phyloP scores from a whole-genome alignment of 2,888 invertebrate species.

The Parnassius glacialis region DNA sequence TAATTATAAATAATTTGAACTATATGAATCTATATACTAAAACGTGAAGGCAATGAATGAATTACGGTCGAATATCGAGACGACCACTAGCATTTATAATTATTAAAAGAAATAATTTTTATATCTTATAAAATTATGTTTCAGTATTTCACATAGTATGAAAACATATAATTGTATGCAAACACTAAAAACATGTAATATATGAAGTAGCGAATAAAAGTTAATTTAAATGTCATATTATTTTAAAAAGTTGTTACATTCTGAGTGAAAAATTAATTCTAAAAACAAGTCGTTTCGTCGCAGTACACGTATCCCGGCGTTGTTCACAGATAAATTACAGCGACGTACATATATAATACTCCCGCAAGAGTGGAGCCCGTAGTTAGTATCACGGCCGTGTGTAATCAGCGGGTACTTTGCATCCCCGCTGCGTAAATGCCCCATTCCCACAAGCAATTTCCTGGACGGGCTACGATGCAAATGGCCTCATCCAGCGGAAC shows the following conservation, averaged over 20 bases:
- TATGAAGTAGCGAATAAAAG: background rate
- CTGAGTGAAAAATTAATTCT: slow-evolving; percentile 7
- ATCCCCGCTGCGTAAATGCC: slow-evolving; percentile 35
- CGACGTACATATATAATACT: slow-evolving; percentile 37
- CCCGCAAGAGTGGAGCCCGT: slow-evolving; percentile 29
- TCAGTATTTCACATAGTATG: too few relatives aligned
- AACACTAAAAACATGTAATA: background rate
- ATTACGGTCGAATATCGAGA: too few relatives aligned
- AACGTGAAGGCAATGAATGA: too few relatives aligned
- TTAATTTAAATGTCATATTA: background rate
- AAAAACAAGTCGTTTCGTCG: slow-evolving; percentile 13
- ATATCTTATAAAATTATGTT: too few relatives aligned
- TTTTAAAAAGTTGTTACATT: slow-evolving; percentile 6
- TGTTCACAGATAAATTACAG: slow-evolving; percentile 35
- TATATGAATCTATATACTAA: too few relatives aligned
- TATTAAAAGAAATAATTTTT: too few relatives aligned
- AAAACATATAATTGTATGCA: too few relatives aligned
- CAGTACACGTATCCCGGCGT: slow-evolving; percentile 1
- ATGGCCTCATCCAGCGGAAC: slow-evolving; percentile 50
- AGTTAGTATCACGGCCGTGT: slow-evolving; percentile 36
- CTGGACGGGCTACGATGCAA: slow-evolving; percentile 53
- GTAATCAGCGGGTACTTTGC: slow-evolving; percentile 45
- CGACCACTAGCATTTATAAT: too few relatives aligned
- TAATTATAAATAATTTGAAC: background rate
- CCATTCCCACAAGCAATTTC: slow-evolving; percentile 45